Conservation (phyloP, 2,113 vertebrate genomes). For the Litocranius walleri region DNA sequence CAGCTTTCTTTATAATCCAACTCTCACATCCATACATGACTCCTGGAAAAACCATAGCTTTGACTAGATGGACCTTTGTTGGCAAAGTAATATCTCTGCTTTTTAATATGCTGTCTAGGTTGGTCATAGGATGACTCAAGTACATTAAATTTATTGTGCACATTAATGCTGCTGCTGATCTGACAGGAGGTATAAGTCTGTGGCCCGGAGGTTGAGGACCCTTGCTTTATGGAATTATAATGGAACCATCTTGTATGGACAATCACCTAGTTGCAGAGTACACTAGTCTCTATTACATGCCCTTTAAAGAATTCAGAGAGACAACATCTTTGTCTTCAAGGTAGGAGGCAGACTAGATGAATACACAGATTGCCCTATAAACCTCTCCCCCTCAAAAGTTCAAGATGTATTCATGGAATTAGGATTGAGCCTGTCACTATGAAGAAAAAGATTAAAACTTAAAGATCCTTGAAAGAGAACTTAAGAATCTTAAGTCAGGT, state of each 20-base stretch:
- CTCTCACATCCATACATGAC: neutral
- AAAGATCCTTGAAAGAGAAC: neutral
- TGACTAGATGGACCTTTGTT: neutral
- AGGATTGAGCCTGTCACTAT: neutral
- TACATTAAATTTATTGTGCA: neutral
- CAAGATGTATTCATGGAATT: constrained; percentile 29
- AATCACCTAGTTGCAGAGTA: neutral
- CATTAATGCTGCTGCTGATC: neutral
- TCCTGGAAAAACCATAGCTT: neutral
- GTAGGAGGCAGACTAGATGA: neutral
- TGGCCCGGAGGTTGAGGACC: neutral
- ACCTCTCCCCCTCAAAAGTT: neutral
- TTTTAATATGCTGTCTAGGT: neutral
- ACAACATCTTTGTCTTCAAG: neutral
- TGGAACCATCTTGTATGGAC: neutral
- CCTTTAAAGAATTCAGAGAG: neutral
- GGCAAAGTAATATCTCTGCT: neutral
- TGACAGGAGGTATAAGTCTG: neutral
- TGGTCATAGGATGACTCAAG: neutral
- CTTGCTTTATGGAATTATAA: neutral
- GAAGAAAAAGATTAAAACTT: neutral
- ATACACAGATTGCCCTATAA: neutral
- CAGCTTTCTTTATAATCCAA: neutral
- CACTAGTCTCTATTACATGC: neutral
- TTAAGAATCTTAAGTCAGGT: constrained; percentile 28